Evolutionary conservation across 2,797 vertebrate species (phyloP), one percentile per base, ranked within the genome.

Genomic region (Cossypha caffra): DNA sequence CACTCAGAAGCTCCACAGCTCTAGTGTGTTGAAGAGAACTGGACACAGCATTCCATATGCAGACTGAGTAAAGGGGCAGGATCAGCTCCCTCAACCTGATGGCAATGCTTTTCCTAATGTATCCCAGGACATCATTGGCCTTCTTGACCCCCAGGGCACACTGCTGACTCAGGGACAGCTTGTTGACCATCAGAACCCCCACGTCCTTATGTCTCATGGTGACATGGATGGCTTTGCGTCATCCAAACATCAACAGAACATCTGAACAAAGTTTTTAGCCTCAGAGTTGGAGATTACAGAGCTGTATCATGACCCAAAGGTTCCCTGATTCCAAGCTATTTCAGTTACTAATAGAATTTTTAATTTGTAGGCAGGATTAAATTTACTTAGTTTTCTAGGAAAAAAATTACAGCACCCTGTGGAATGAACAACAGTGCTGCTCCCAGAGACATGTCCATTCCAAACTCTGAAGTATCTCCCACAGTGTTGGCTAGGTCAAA

Each of bases 271-370:
- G 24, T 3, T 82, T 64, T n/a, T 43, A 75, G 47, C 31, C 19
- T 66, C 45, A 55, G 33, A 69, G 26, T 5, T 72, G 11, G 10
- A 69, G 68, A 59, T 33, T 52, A 67, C 29, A 67, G 64, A 58
- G 20, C 16, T 91, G 11, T 24, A 38, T 26, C 0, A 0, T 24
- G 67, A 54, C 7, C 12, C 9, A 64, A 23, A 16, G 12, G 11
- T 64, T 78, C 28, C 29, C 20, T 33, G 25, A 81, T 72, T 78
- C 58, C 61, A 35, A 68, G 26, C 8, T 37, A 19, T 76, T 90
- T 59, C 72, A 74, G 21, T 37, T 52, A 52, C 26, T 47, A 69
- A 57, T 1, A 57, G 13, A 79, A 74, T n/a, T 69, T 76, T 48
- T 63, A 69, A 74, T 18, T 57, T 11, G 62, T 33, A 16, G 17